These are phyloP conservation scores for Temnothorax rugatulus DNA, from an alignment of 2,888 invertebrate species.

Conservation along the genomic window DNA sequence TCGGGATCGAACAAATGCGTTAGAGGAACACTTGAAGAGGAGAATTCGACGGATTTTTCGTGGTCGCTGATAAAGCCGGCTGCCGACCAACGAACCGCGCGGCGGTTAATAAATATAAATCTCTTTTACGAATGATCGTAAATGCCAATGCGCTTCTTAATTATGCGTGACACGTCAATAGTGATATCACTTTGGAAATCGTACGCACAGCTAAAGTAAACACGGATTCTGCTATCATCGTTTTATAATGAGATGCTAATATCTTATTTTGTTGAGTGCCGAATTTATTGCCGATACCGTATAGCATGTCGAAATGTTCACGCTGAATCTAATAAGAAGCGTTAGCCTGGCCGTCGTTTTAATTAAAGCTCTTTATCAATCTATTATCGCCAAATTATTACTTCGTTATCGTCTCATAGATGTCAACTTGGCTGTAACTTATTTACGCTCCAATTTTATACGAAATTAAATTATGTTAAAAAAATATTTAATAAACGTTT, in stretches of 20 bases:
- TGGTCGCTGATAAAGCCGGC: background rate
- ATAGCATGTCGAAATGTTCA: background rate
- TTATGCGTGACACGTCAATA: constrained; percentile 10
- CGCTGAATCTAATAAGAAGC: background rate
- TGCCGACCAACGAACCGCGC: background rate
- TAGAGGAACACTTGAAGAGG: background rate
- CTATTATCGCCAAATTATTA: background rate
- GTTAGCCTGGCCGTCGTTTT: background rate
- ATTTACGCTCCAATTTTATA: background rate
- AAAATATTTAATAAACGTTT: background rate
- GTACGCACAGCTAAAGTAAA: background rate
- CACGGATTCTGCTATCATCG: background rate
- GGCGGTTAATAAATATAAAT: constrained; percentile 21
- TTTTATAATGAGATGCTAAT: constrained; percentile 44
- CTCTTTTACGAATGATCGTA: constrained; percentile 25
- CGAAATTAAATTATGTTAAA: background rate
- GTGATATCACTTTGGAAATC: background rate
- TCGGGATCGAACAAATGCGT: background rate
- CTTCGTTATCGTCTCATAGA: background rate
- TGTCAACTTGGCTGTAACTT: background rate
- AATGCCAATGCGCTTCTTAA: constrained; percentile 16
- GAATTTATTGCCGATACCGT: constrained; percentile 20
- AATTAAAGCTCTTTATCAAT: background rate
- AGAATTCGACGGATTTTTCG: background rate
- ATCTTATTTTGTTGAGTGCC: constrained; percentile 10